Conservation (phyloP, 2,797 vertebrate genomes). For the Scolopax bukidnonensis region DNA sequence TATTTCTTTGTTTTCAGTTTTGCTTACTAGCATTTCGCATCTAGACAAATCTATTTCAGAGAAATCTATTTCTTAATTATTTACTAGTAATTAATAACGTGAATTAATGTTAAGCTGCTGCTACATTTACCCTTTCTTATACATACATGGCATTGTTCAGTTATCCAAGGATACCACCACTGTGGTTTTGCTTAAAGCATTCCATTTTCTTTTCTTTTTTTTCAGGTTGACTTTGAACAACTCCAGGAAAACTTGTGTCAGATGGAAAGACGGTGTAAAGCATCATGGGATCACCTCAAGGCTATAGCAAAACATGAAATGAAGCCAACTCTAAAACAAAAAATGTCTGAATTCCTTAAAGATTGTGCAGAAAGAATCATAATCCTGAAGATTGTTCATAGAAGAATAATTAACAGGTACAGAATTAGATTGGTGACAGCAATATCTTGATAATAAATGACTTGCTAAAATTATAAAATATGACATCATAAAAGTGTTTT, state of each 20-base stretch:
- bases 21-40: neutral
- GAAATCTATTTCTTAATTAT: neutral
- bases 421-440: neutral
- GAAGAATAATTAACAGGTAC: slow-evolving; percentile 96
- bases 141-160: neutral
- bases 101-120: neutral
- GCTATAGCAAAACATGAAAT: slow-evolving; percentile 97
- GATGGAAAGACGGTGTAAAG: slow-evolving; percentile 96
- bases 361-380: slow-evolving; percentile 97
- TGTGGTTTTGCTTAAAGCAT: neutral
- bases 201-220: slow-evolving; percentile 21
- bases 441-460: neutral
- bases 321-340: slow-evolving; percentile 92
- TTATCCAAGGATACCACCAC: fast-evolving
- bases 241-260: slow-evolving; percentile 95
- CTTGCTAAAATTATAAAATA: neutral
- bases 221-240: slow-evolving; percentile 97
- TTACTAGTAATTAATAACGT: neutral
- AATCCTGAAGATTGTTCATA: slow-evolving; percentile 94
- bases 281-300: slow-evolving; percentile 98
- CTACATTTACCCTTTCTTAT: neutral
- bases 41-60: neutral
- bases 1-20: neutral
- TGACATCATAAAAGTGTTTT: neutral
- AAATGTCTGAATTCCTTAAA: slow-evolving; percentile 96